phyloP scores from a whole-genome alignment of 2,113 vertebrate genomes.

The Gracilinanus agilis region DNA sequence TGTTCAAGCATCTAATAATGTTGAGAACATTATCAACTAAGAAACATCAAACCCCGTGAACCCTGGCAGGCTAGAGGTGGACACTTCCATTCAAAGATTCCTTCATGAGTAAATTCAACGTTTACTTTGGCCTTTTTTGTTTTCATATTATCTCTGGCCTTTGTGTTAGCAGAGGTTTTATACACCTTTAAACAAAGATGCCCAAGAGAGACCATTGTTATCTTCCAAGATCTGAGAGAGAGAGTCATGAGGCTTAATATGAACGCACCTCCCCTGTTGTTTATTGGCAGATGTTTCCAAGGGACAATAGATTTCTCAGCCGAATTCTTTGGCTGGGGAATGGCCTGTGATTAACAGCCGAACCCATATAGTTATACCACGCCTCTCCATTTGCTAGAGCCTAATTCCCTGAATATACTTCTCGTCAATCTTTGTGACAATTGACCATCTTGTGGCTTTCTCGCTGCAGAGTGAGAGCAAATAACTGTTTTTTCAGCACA shows the following conservation, averaged over 20 bases:
- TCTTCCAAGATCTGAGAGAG: conserved; percentile 60
- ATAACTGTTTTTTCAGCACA: conserved; percentile 57
- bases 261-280: conserved; percentile 44
- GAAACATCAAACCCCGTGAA: not conserved
- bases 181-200: conserved; percentile 66
- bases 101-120: not conserved
- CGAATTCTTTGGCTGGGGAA: conserved; percentile 67
- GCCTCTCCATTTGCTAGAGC: conserved; percentile 56
- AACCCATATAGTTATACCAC: conserved; percentile 52
- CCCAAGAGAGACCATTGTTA: conserved; percentile 58
- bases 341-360: conserved; percentile 66
- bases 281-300: conserved; percentile 70
- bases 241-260: conserved; percentile 54
- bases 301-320: conserved; percentile 76
- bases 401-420: conserved; percentile 67
- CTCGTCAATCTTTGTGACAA: conserved; percentile 59
- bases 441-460: conserved; percentile 21
- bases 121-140: conserved; percentile 21
- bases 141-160: conserved; percentile 54
- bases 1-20: not conserved
- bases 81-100: not conserved
- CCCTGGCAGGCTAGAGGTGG: not conserved
- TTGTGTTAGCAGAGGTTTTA: conserved; percentile 62
- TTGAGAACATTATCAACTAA: not conserved
- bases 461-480: conserved; percentile 54